Evolutionary conservation across 2,113 vertebrate genomes (phyloP).

Genomic region (Spilogale gracilis): DNA sequence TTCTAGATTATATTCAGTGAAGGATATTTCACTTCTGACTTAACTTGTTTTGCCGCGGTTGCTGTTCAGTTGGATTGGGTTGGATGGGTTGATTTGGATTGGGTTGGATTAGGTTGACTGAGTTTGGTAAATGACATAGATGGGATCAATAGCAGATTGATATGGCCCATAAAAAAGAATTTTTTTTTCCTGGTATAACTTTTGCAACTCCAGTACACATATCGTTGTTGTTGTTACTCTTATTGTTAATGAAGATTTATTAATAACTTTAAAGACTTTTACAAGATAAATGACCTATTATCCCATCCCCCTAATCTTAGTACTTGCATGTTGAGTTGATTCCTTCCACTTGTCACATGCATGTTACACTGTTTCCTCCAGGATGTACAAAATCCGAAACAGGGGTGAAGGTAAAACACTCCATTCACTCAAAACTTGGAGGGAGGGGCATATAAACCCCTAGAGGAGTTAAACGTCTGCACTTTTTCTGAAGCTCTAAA

Average conservation of each 20-base stretch:
- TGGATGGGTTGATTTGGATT: neutral
- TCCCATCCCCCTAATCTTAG: neutral
- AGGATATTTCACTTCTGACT: neutral
- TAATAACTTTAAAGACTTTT: neutral
- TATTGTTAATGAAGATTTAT: neutral
- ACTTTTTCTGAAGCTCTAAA: neutral
- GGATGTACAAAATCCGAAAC: neutral
- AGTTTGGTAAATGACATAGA: neutral
- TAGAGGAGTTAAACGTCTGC: neutral
- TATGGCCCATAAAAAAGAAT: neutral
- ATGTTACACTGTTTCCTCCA: neutral
- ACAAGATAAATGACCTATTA: neutral
- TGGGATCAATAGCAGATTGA: neutral
- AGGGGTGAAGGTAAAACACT: too few relatives aligned
- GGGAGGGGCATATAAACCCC: fast-evolving
- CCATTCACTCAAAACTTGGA: neutral
- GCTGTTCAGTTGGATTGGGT: neutral
- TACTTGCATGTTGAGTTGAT: neutral
- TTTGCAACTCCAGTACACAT: neutral
- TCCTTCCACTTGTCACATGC: neutral
- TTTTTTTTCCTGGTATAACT: neutral
- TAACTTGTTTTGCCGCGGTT: neutral
- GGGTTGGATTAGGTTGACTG: neutral
- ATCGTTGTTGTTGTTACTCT: neutral
- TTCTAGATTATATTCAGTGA: neutral